Percentiles rank a stretch among this genome's conserved stretches.
These are phyloP conservation scores for Hesperia comma DNA, from an alignment of 2,888 invertebrate species.

Conservation along the genomic window DNA sequence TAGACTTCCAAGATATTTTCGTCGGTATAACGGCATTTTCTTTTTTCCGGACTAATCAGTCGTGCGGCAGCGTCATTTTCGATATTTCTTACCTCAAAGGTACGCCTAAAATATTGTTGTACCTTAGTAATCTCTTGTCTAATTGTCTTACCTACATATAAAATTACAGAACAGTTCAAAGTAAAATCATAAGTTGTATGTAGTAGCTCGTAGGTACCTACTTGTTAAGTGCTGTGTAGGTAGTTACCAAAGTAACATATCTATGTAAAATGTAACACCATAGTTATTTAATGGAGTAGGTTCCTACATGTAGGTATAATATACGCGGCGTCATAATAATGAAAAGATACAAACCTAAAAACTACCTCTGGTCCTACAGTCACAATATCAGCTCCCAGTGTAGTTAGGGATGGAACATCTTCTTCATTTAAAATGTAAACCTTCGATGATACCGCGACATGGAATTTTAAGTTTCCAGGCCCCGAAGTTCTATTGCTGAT, in stretches of 20 bases:
- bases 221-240: too few relatives aligned
- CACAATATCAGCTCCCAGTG: slow-evolving; percentile 86
- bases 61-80: slow-evolving; percentile 88
- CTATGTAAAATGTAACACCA: too few relatives aligned
- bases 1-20: slow-evolving; percentile 85
- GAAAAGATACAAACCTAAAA: slow-evolving; percentile 66
- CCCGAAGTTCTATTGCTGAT: slow-evolving; percentile 86
- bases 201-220: too few relatives aligned
- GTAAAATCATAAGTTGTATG: too few relatives aligned
- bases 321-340: background rate
- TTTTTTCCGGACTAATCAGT: slow-evolving; percentile 85
- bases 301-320: too few relatives aligned
- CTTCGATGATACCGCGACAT: slow-evolving; percentile 77
- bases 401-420: slow-evolving; percentile 88
- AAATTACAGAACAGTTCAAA: too few relatives aligned
- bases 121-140: too few relatives aligned
- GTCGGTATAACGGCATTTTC: slow-evolving; percentile 90
- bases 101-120: slow-evolving; percentile 66
- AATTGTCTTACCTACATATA: too few relatives aligned
- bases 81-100: slow-evolving; percentile 85
- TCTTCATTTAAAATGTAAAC: slow-evolving; percentile 87
- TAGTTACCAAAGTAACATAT: too few relatives aligned
- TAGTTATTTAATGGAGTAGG: too few relatives aligned
- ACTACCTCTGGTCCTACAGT: slow-evolving; percentile 83
- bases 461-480: slow-evolving; percentile 84